Percentiles rank a stretch among this genome's conserved stretches.
Conservation (phyloP, 2,797 vertebrate genomes). For the Trachops cirrhosus region DNA sequence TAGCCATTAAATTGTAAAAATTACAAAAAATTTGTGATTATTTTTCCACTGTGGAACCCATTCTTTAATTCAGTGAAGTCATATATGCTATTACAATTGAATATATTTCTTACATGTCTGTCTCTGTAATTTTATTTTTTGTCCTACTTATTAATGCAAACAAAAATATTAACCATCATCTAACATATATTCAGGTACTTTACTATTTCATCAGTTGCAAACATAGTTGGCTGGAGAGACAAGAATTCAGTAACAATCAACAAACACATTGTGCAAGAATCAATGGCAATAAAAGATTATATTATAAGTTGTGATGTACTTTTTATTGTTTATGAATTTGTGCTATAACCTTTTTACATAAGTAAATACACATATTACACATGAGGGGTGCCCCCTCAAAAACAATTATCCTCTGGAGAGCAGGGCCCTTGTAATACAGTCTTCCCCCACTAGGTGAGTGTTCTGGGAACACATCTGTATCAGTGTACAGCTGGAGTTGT, state of each 20-base stretch:
- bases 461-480: too few relatives aligned
- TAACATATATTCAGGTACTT: background rate
- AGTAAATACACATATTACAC: background rate
- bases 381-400: too few relatives aligned
- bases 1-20: background rate
- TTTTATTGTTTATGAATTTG: background rate
- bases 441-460: too few relatives aligned
- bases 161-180: background rate
- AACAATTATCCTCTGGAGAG: too few relatives aligned
- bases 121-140: background rate
- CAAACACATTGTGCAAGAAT: background rate
- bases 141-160: background rate
- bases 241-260: background rate
- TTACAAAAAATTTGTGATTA: background rate
- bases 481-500: too few relatives aligned
- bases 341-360: background rate
- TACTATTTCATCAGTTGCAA: background rate
- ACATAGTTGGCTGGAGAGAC: background rate
- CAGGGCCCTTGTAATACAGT: too few relatives aligned
- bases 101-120: background rate
- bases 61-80: background rate
- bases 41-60: background rate
- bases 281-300: background rate
- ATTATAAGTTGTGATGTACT: background rate
- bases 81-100: background rate